Evolutionary conservation across 2,113 vertebrate genomes (phyloP), one percentile per base, ranked within the genome.

Genomic region (Crotalus tigris): DNA sequence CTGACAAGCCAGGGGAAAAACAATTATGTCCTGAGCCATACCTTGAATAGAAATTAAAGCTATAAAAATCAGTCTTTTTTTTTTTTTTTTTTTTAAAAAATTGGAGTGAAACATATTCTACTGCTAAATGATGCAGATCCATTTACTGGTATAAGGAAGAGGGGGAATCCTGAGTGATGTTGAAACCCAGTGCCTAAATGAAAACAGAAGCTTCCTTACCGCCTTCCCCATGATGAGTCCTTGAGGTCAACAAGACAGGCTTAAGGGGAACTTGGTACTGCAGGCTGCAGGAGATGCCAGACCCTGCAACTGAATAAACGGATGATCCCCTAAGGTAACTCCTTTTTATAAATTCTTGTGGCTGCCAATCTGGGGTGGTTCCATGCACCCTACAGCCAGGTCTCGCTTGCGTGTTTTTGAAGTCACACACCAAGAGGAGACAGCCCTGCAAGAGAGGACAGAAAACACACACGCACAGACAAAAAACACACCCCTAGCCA

Each of bases 261-360:
- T 85, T 19, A 10, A 39, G 15, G 59, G 57, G 75, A 17, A 19
- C n/a, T 64, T 13, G 7, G 23, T 4, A 17, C 24, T n/a, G 11
- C 17, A 49, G 6, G 55, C 13, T 13, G 26, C 9, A 81, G 58
- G 54, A 53, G 58, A 46, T 23, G 33, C 59, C 49, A 2, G 33
- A 15, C 89, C 8, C 13, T 46, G 26, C 54, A 53, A 15, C 3
- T 0, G 33, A 24, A n/a, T 57, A 93, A 93, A 91, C 75, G 81
- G 55, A 44, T 33, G 55, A 9, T 4, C 46, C 69, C 29, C 26
- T 21, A 6, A 3, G 26, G n/a, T 17, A 4, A 24, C n/a, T 53
- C 54, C 89, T 33, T 93, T 93, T 93, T 93, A 93, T 93, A 85
- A 91, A 55, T 91, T 93, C 57, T 26, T n/a, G 33, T 10, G 39